Evolutionary conservation across 2,888 invertebrate genomes (phyloP), one percentile per base, ranked within the genome.

Genomic region (Leptinotarsa juncta): DNA sequence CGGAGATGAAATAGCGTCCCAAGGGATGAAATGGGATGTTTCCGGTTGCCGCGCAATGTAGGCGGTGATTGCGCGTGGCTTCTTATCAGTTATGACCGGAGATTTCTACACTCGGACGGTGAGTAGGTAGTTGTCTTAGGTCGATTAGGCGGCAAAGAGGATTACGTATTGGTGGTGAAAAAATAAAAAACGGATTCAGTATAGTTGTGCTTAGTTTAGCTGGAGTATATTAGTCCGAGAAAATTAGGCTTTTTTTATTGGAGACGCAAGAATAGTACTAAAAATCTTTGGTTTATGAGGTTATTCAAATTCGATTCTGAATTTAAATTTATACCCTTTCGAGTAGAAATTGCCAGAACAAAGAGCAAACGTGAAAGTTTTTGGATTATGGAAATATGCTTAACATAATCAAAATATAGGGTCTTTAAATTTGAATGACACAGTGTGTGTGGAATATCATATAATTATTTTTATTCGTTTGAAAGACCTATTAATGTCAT

Each of bases 21-120:
- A 50, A 73, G 48, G 62, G 16, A 65, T 69, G 66, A 74, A 65
- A 42, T 42, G 42, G 42, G 42, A 42, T 42, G 42, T 42, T 42
- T 42, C 42, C 72, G 53, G 42, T 69, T 67, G n/a, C 72, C 68
- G 79, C 80, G 78, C 80, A 73, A 81, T 80, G 80, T 80, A 79
- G 80, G 77, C 62, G 62, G 32, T 62, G 32, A 42, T 62, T n/a
- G 32, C 16, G 62, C 62, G 62, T 42, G 60, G 60, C 62, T 62
- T 62, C 62, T 62, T 62, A 42, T 62, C 66, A 76, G 79, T 76
- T 60, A 86, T 87, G 87, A 85, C 86, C 70, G 83, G 85, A 74
- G 84, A 86, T 82, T 82, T 85, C 65, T 86, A 85, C 80, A 83
- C 86, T 74, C 86, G 85, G 81, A 86, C 86, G 82, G 87, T 86